These are phyloP conservation scores for Diglossa cyanea DNA, from an alignment of 2,797 vertebrate genomes.

Conservation along the genomic window DNA sequence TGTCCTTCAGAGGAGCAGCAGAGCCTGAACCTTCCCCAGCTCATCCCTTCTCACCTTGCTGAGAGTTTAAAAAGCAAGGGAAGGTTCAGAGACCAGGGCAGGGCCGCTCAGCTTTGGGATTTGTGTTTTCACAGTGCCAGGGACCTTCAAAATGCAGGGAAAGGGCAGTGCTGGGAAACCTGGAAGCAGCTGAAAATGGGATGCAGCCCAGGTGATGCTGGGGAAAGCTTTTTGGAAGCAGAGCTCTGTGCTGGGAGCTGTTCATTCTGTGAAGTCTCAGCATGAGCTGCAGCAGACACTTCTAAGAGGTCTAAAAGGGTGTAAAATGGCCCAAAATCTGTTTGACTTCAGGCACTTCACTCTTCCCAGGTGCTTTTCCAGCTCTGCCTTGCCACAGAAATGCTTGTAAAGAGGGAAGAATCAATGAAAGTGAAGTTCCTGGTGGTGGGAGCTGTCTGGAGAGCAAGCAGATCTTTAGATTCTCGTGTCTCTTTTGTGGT, in stretches of 20 bases:
- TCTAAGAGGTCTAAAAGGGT: neutral
- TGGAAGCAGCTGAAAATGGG: neutral
- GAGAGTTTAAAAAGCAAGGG: neutral
- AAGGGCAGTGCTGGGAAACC: neutral
- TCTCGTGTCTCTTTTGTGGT: neutral
- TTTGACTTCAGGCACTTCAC: neutral
- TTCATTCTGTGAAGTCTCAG: neutral
- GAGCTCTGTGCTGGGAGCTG: neutral
- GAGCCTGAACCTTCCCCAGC: neutral
- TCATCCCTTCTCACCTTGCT: neutral
- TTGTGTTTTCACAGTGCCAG: neutral
- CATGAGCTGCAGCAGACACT: neutral
- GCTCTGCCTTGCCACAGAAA: neutral
- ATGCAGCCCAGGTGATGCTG: neutral
- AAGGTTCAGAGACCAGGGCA: neutral
- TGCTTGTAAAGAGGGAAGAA: neutral
- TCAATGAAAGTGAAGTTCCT: neutral
- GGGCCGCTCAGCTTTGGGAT: neutral
- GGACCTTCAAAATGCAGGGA: neutral
- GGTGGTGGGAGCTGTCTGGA: neutral
- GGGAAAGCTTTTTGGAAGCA: neutral
- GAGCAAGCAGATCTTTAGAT: neutral
- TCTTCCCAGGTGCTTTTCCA: neutral
- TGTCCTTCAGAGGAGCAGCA: slow-evolving; percentile 10
- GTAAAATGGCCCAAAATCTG: neutral